phyloP scores from a whole-genome alignment of 2,797 vertebrate species.

The Tangara arthus region DNA sequence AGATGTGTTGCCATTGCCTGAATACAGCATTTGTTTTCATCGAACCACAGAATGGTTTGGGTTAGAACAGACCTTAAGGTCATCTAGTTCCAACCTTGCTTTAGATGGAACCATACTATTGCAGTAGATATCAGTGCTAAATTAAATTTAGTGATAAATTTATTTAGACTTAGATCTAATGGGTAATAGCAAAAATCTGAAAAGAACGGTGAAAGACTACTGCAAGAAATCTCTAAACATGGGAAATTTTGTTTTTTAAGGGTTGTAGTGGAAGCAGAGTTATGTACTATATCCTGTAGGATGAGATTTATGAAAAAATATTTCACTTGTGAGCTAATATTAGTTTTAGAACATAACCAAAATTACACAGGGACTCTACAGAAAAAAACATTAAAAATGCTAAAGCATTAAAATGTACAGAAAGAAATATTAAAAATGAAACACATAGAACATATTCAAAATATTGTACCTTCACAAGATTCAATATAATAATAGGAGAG shows the following conservation, averaged over 20 bases:
- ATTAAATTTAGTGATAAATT: background rate
- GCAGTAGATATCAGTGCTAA: background rate
- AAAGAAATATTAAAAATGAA: background rate
- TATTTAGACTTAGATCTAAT: background rate
- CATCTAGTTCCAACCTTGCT: background rate
- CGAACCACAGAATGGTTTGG: background rate
- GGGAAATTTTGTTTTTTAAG: background rate
- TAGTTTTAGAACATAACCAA: background rate
- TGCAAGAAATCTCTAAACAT: background rate
- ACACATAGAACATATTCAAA: background rate
- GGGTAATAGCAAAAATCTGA: background rate
- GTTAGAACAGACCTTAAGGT: background rate
- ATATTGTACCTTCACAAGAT: slow-evolving; percentile 91
- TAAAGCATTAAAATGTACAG: no score
- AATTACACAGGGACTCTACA: background rate
- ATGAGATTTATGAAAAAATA: background rate
- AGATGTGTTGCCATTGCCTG: background rate
- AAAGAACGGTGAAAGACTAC: background rate
- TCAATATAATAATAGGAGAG: slow-evolving; percentile 97
- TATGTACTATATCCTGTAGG: background rate
- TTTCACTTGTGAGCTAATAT: background rate
- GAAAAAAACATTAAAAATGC: background rate
- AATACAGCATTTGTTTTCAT: background rate
- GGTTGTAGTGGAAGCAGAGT: background rate
- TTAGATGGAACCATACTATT: background rate